Evolutionary conservation across 1,140 invertebrate species (phyloP), one percentile per base, ranked within the genome.

Genomic region (Myzus persicae): DNA sequence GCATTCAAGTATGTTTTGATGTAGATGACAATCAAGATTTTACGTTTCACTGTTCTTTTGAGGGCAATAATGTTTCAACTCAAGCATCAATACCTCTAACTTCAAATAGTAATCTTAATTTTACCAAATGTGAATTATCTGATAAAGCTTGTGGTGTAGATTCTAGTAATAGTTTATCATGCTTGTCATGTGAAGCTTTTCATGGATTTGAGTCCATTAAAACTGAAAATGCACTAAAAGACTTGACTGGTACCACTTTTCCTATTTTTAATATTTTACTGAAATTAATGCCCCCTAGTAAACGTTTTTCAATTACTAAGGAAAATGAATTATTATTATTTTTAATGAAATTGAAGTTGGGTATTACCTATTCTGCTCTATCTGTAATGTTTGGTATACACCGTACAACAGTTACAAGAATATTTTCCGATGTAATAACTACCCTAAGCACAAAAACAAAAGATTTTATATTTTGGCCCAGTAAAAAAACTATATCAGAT

Each of bases 241-340:
- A 76, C 11, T n/a, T 76, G 14, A 76, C 31, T 76, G 59, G 59
- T 31, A 76, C 14, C 1, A n/a, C 14, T 76, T 76, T 76, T 76
- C 11, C 59, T n/a, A n/a, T 76, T n/a, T n/a, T 76, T 76, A 76
- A n/a, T 76, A 76, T 76, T n/a, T n/a, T 76, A 11, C 59, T n/a
- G 31, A 76, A 76, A n/a, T n/a, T 76, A 76, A 76, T 76, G 31
- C 59, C 59, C 8, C 8, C 8, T 76, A 4, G 31, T n/a, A 76
- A 76, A n/a, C 59, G 14, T 76, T 76, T 76, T 14, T n/a, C 31
- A 11, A n/a, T 76, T n/a, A n/a, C 26, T 76, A 76, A 76, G 31
- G 59, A 76, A 76, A 76, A 76, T 76, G 31, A n/a, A n/a, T n/a
- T 76, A 76, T n/a, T 76, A 76, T n/a, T 76, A 76, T 76, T 76